Evolutionary conservation across 2,888 invertebrate species (phyloP).

Genomic region (Choreutis nemorana): DNA sequence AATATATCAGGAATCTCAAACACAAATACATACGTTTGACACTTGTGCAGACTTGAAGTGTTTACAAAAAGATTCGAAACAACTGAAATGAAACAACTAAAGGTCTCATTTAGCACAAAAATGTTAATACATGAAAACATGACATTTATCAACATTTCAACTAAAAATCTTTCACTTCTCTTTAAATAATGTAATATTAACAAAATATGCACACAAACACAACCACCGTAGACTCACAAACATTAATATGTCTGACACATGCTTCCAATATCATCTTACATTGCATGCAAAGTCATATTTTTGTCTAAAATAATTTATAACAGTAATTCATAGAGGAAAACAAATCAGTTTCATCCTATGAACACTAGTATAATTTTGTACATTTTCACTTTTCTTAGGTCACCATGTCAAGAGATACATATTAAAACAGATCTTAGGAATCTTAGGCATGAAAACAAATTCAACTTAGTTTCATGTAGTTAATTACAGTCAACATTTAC

Average conservation of each 20-base stretch:
- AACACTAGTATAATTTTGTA: no score
- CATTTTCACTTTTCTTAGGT: no score
- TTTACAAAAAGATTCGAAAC: constrained; percentile 27
- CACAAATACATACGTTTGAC: constrained; percentile 25
- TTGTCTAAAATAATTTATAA: no score
- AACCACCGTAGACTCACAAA: constrained; percentile 38
- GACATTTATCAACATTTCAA: constrained; percentile 33
- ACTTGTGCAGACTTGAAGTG: constrained; percentile 30
- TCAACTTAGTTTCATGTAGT: no score
- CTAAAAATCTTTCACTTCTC: constrained; percentile 32
- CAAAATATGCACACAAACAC: constrained; percentile 47
- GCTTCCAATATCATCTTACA: no score
- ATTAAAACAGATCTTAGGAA: no score
- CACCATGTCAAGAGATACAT: no score
- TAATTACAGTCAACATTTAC: no score
- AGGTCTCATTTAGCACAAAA: constrained; percentile 17
- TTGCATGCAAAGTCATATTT: no score
- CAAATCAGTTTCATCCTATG: no score
- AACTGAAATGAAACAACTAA: constrained; percentile 25
- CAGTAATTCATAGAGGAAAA: no score
- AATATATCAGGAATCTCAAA: constrained; percentile 30
- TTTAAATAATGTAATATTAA: constrained; percentile 40
- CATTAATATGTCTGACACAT: background rate
- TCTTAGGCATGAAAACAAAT: no score
- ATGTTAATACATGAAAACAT: constrained; percentile 24